Evolutionary conservation across 2,113 vertebrate genomes (phyloP).

Genomic region (Myanophis thanlyinensis): DNA sequence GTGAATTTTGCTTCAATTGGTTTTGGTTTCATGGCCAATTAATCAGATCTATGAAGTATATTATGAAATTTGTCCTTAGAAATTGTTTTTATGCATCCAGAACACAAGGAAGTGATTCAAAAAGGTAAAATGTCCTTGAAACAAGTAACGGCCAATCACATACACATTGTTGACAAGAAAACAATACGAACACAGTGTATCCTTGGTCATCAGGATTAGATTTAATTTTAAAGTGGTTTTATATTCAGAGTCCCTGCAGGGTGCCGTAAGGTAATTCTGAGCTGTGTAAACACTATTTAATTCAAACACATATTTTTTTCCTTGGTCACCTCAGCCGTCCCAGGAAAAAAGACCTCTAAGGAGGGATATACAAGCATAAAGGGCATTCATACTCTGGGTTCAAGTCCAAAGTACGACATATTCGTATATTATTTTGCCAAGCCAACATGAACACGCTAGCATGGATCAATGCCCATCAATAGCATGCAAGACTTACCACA

Average conservation of each 20-base stretch:
- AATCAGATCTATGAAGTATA: background rate
- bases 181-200: background rate
- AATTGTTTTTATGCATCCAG: background rate
- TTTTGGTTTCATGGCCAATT: background rate
- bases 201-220: background rate
- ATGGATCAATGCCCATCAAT: background rate
- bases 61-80: background rate
- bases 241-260: background rate
- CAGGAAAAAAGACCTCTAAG: background rate
- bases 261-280: background rate
- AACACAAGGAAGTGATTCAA: background rate
- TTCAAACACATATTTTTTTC: background rate
- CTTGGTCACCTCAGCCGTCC: background rate
- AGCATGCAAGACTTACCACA: conserved; percentile 72
- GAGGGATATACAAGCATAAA: background rate
- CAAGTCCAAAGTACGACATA: background rate
- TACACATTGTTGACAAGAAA: background rate
- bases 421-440: background rate
- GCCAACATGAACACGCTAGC: background rate
- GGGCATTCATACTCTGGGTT: background rate
- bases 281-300: background rate
- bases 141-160: background rate
- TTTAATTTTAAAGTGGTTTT: background rate
- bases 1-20: background rate
- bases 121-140: background rate